phyloP scores from a whole-genome alignment of 2,797 vertebrate genomes.

The Sebastes umbrosus region DNA sequence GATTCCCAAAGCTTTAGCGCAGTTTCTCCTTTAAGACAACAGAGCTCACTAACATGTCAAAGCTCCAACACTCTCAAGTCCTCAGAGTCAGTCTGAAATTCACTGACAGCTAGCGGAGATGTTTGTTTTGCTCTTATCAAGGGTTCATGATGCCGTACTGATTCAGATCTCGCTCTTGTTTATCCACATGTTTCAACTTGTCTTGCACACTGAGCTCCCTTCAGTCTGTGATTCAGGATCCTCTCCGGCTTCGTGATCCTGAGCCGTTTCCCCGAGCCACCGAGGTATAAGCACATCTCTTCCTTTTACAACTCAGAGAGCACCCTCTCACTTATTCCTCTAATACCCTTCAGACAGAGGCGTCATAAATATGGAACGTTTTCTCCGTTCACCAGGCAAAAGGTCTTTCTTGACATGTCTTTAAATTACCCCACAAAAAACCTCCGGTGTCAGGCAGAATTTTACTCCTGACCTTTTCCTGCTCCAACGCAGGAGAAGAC shows the following conservation, averaged over 20 bases:
- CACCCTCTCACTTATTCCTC: conserved; percentile 22
- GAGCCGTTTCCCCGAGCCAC: conserved; percentile 3
- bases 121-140: background rate
- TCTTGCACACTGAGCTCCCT: background rate
- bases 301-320: conserved; percentile 15
- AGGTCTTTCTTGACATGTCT: conserved; percentile 57
- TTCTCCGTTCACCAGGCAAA: conserved; percentile 35
- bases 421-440: conserved; percentile 58
- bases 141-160: background rate
- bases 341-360: conserved; percentile 43
- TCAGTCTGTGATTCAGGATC: background rate
- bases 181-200: background rate
- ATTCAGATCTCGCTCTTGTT: background rate
- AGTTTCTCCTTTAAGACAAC: background rate
- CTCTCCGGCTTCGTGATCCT: conserved; percentile 8
- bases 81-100: background rate
- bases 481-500: conserved; percentile 28
- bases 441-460: conserved; percentile 36
- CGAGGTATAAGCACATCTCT: conserved; percentile 11
- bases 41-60: background rate
- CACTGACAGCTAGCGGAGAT: background rate
- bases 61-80: background rate
- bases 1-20: background rate
- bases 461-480: conserved; percentile 53
- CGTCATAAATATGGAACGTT: conserved; percentile 50